phyloP scores from a whole-genome alignment of 2,113 vertebrate genomes.

The Onychostoma macrolepis region DNA sequence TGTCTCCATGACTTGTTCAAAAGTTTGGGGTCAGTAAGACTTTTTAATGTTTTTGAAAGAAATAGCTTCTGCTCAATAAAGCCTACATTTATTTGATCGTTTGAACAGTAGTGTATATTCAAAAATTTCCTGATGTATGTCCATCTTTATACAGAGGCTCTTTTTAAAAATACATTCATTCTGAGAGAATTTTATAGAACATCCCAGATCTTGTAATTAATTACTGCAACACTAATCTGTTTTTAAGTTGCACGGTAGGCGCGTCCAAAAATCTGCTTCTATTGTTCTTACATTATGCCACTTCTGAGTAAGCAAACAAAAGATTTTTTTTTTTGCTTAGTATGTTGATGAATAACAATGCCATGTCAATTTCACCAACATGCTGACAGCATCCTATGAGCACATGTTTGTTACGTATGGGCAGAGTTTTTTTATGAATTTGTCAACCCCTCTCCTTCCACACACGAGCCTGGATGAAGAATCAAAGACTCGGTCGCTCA shows the following conservation, averaged over 20 bases:
- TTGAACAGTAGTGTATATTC: no score
- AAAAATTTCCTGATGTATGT: no score
- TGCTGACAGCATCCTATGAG: background rate
- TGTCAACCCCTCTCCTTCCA: background rate
- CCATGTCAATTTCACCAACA: background rate
- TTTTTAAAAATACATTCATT: background rate
- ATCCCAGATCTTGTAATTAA: no score
- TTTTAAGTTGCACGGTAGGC: background rate
- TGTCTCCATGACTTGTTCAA: no score
- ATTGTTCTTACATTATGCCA: background rate
- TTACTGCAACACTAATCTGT: background rate
- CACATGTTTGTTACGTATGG: background rate
- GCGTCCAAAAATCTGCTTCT: background rate
- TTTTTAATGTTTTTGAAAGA: no score
- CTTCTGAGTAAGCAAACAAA: background rate
- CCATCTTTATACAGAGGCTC: background rate
- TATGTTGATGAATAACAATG: background rate
- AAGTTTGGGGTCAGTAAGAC: no score
- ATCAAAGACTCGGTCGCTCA: constrained; percentile 76
- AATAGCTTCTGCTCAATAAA: no score
- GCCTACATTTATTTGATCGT: no score
- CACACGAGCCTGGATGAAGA: constrained; percentile 62
- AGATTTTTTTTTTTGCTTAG: background rate
- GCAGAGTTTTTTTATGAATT: background rate
- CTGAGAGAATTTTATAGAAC: no score